Conservation (phyloP, 2,888 invertebrate genomes). For the Caenorhabditis wallacei region DNA sequence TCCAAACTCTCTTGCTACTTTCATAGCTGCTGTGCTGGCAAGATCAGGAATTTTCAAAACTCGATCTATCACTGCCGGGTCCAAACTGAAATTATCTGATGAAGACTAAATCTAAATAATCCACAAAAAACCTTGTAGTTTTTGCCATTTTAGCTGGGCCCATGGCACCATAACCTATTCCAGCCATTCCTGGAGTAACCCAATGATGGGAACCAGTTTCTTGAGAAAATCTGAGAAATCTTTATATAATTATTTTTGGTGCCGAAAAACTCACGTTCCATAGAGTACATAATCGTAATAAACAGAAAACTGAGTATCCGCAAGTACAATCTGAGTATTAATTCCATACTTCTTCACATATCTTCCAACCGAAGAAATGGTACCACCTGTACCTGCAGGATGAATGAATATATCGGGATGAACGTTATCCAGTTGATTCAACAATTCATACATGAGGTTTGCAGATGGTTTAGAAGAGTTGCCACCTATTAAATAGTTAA, state of each 20-base stretch:
- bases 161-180: conserved; percentile 69
- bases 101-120: too few relatives aligned
- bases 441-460: conserved; percentile 77
- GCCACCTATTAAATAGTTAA: conserved; percentile 58
- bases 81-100: conserved; percentile 70
- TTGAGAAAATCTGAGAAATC: conserved; percentile 52
- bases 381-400: conserved; percentile 77
- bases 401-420: conserved; percentile 72
- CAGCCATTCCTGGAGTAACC: conserved; percentile 72
- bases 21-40: conserved; percentile 79
- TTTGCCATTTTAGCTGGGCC: conserved; percentile 66
- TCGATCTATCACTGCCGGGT: conserved; percentile 74
- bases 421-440: conserved; percentile 61
- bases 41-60: conserved; percentile 78
- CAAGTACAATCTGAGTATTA: conserved; percentile 66
- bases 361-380: conserved; percentile 70
- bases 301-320: conserved; percentile 71
- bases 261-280: conserved; percentile 41
- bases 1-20: conserved; percentile 61
- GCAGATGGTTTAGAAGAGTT: conserved; percentile 61
- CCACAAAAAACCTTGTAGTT: conserved; percentile 74
- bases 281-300: conserved; percentile 69
- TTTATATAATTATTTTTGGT: too few relatives aligned
- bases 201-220: conserved; percentile 64
- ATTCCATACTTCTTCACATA: conserved; percentile 67